Evolutionary conservation across 2,888 invertebrate species (phyloP).

Genomic region (Eristalinus aeneus): DNA sequence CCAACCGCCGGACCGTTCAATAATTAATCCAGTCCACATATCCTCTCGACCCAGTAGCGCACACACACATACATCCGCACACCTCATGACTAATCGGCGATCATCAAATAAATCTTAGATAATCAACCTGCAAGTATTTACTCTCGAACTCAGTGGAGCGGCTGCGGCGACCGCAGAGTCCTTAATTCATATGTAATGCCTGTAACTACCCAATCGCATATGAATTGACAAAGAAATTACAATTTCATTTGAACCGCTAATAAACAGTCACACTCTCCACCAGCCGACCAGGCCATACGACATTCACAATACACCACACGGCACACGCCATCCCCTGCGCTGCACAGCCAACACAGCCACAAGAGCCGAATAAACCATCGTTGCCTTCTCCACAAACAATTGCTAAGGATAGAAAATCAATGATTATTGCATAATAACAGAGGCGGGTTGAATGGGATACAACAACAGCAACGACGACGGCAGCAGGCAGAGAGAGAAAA

Average conservation of each 20-base stretch:
- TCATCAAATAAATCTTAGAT: constrained; percentile 57
- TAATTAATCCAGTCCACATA: constrained; percentile 18
- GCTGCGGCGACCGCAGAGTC: constrained; percentile 18
- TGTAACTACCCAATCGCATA: constrained; percentile 64
- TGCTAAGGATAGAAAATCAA: constrained; percentile 62
- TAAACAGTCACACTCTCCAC: constrained; percentile 12
- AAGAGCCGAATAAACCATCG: constrained; percentile 54
- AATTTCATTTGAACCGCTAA: constrained; percentile 48
- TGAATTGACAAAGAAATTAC: constrained; percentile 60
- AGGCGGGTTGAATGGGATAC: constrained; percentile 16
- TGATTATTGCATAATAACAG: constrained; percentile 69
- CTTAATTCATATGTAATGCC: constrained; percentile 59
- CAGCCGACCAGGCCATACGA: not conserved
- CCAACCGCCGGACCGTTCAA: not conserved
- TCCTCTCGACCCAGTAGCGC: not conserved
- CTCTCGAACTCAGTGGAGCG: not conserved
- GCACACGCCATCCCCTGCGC: constrained; percentile 12
- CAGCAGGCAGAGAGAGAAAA: not conserved
- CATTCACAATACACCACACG: not conserved
- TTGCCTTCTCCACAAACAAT: constrained; percentile 27
- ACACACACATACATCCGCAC: not conserved
- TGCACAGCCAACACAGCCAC: constrained; percentile 23
- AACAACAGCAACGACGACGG: not conserved
- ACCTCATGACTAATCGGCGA: constrained; percentile 16
- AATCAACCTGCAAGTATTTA: constrained; percentile 43